phyloP scores from a whole-genome alignment of 2,113 vertebrate species.

The Tragelaphus imberbis region DNA sequence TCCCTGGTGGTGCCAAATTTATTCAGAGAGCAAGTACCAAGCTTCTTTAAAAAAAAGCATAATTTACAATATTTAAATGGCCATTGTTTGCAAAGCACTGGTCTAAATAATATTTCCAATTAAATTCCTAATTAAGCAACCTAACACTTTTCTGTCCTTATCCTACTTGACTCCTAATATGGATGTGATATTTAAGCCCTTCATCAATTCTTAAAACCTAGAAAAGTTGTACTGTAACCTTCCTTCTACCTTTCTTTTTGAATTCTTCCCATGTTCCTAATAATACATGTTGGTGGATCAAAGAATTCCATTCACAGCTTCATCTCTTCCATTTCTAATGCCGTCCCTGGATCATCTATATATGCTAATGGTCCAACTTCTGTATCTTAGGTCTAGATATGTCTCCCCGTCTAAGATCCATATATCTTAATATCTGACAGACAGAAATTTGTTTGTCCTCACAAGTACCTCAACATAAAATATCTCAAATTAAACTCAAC shows the following conservation, averaged over 20 bases:
- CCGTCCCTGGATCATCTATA: background rate
- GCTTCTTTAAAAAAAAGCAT: background rate
- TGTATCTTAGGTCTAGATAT: background rate
- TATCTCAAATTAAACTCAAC: background rate
- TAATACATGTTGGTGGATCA: background rate
- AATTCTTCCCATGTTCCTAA: constrained; percentile 1
- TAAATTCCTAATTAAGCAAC: background rate
- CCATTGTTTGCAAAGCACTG: background rate
- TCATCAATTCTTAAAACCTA: constrained; percentile 13
- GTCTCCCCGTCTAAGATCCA: background rate
- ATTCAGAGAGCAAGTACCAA: background rate
- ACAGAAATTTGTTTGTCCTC: background rate
- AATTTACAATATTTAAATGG: background rate
- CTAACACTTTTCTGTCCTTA: background rate
- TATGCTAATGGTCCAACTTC: background rate
- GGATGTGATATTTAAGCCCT: background rate
- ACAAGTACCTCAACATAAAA: background rate
- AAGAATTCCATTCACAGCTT: background rate
- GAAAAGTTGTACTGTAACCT: background rate
- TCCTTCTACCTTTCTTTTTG: background rate
- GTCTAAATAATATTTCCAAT: constrained; percentile 20
- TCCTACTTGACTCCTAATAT: background rate
- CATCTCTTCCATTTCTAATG: background rate
- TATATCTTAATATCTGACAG: background rate
- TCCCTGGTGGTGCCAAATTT: background rate